Percentiles rank a stretch among this genome's conserved stretches.
Conservation (phyloP, 2,888 invertebrate genomes). For the Cotesia congregata region DNA sequence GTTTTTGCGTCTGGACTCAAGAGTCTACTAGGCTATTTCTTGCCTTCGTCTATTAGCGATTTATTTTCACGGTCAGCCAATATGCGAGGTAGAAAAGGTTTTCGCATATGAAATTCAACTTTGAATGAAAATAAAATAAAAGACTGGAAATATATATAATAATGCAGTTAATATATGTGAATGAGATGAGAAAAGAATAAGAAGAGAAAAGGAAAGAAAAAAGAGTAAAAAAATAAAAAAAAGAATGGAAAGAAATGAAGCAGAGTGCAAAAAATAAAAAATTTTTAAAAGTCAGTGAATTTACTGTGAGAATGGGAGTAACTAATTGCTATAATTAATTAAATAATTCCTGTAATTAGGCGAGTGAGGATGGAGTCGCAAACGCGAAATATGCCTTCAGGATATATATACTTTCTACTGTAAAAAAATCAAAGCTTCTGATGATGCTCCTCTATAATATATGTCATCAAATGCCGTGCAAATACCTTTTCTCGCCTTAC, state of each 20-base stretch:
- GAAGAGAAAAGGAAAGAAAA: neutral
- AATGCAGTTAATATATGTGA: conserved; percentile 15
- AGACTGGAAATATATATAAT: neutral
- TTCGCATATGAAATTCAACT: conserved; percentile 1
- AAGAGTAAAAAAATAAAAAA: conserved; percentile 12
- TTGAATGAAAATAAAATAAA: neutral
- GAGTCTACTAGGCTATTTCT: conserved; percentile 5
- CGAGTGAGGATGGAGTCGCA: conserved; percentile 45
- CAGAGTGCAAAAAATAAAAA: conserved; percentile 12
- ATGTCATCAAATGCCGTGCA: neutral
- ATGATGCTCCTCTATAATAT: neutral
- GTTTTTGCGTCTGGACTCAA: conserved; percentile 23
- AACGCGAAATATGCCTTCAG: conserved; percentile 52
- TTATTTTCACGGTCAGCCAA: conserved; percentile 44
- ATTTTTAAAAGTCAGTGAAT: conserved; percentile 45
- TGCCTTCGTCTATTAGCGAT: conserved; percentile 44
- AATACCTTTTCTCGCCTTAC: conserved; percentile 17
- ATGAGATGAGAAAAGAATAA: conserved; percentile 20
- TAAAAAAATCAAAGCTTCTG: conserved; percentile 35
- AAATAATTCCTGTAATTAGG: conserved; percentile 63
- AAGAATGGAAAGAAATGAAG: conserved; percentile 26
- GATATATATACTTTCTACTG: conserved; percentile 54
- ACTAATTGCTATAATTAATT: conserved; percentile 63
- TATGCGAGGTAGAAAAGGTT: conserved; percentile 16
- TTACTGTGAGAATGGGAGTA: conserved; percentile 44